Conservation (phyloP, 1,140 invertebrate genomes). For the Tribolium madens region DNA sequence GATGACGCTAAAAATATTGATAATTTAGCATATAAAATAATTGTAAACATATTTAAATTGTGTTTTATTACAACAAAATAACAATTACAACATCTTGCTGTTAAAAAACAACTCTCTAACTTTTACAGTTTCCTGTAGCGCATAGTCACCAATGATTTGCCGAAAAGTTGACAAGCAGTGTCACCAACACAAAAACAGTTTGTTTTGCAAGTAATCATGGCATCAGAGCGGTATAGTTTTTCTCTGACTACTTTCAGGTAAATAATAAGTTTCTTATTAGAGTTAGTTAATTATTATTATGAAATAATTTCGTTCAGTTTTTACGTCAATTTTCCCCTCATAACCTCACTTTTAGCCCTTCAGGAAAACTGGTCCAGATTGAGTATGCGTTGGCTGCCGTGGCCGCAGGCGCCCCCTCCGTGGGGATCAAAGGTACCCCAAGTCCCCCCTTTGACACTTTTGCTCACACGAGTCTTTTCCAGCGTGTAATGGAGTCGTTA, state of each 20-base stretch:
- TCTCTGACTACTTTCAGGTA: slow-evolving; percentile 99
- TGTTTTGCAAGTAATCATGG: slow-evolving; percentile 73
- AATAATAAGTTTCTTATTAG: slow-evolving; percentile 53
- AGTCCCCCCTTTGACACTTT: no score
- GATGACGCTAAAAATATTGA: no score
- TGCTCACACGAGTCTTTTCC: slow-evolving; percentile 63
- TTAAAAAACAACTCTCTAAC: no score
- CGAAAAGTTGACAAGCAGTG: slow-evolving; percentile 4
- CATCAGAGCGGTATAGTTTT: slow-evolving; percentile 97
- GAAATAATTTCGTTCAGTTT: slow-evolving; percentile 17
- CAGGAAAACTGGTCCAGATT: slow-evolving; percentile 99
- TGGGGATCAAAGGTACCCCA: slow-evolving; percentile 93
- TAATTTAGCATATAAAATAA: no score
- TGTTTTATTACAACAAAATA: no score
- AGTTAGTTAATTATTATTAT: slow-evolving; percentile 11
- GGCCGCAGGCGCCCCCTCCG: slow-evolving; percentile 97
- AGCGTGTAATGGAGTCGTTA: slow-evolving; percentile 94
- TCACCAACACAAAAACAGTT: slow-evolving; percentile 21
- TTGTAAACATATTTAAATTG: no score
- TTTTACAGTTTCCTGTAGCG: no score
- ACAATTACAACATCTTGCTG: no score
- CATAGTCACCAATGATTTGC: no score
- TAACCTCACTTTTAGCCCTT: slow-evolving; percentile 79
- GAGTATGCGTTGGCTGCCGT: slow-evolving; percentile 99
- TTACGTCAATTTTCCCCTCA: background rate